Percentiles rank a stretch among this genome's conserved stretches.
These are phyloP conservation scores for Brevimyrus niger DNA, from an alignment of 2,113 vertebrate genomes.

Conservation along the genomic window DNA sequence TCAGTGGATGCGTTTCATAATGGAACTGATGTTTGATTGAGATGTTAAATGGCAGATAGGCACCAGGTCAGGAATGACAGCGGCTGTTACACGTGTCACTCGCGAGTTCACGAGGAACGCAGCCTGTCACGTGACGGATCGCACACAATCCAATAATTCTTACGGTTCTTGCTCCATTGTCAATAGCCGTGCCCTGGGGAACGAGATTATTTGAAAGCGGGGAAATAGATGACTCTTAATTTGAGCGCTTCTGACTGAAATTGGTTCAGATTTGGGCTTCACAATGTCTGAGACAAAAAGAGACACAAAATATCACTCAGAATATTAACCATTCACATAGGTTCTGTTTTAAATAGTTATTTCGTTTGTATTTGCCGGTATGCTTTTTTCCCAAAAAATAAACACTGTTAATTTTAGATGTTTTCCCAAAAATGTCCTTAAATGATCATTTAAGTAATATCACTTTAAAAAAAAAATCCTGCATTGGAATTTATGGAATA, in stretches of 20 bases:
- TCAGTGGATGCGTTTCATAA: slow-evolving; percentile 1
- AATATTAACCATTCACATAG: background rate
- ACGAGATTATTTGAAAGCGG: slow-evolving; percentile 14
- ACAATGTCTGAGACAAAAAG: background rate
- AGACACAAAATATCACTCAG: background rate
- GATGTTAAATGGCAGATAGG: background rate
- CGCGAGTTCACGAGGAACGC: background rate
- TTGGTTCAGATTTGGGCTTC: background rate
- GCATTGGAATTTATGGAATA: background rate
- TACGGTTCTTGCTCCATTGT: background rate
- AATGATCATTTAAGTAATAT: background rate
- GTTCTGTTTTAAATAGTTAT: background rate
- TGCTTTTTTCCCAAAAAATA: background rate
- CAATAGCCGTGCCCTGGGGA: slow-evolving; percentile 18
- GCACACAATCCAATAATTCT: slow-evolving; percentile 14
- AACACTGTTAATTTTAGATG: background rate
- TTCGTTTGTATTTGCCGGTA: background rate
- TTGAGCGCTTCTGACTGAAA: slow-evolving; percentile 11
- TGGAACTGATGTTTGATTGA: slow-evolving; percentile 14
- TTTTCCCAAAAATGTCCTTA: background rate
- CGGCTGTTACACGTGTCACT: background rate
- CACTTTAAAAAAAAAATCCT: background rate
- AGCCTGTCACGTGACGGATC: background rate
- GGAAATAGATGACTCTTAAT: slow-evolving; percentile 8
- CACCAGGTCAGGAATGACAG: background rate